These are phyloP conservation scores for Stenodema calcarata DNA, from an alignment of 2,888 invertebrate species.

Conservation along the genomic window DNA sequence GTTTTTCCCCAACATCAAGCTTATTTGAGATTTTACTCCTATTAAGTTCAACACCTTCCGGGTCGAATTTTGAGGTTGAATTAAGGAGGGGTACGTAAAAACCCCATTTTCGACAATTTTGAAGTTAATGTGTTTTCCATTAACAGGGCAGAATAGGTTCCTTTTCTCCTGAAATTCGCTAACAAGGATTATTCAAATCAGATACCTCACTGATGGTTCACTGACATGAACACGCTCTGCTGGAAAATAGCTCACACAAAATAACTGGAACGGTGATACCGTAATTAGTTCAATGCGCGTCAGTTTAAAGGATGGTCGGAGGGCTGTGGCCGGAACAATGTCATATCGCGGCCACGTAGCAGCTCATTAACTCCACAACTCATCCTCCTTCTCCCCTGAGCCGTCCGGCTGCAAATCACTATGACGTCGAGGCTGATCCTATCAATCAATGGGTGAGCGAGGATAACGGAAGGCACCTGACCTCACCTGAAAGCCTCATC, in stretches of 20 bases:
- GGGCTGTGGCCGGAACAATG: neutral
- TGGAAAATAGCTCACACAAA: neutral
- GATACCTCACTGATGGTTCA: too few species aligned
- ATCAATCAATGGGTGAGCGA: neutral
- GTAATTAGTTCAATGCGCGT: neutral
- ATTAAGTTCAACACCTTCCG: too few species aligned
- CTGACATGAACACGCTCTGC: too few species aligned
- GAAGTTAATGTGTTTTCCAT: too few species aligned
- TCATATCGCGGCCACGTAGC: slow-evolving; percentile 7
- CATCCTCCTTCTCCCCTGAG: neutral
- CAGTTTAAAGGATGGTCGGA: neutral
- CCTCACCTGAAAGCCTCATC: neutral
- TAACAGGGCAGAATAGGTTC: too few species aligned
- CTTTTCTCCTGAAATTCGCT: too few species aligned
- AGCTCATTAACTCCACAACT: slow-evolving; percentile 11
- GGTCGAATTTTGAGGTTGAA: too few species aligned
- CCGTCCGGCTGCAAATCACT: neutral
- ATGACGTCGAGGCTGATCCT: neutral
- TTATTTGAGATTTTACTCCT: too few species aligned
- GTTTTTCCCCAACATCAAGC: too few species aligned
- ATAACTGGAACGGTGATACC: neutral
- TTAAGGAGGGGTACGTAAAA: too few species aligned
- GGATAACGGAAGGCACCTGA: neutral
- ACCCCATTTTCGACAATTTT: too few species aligned
- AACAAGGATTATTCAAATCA: too few species aligned